Evolutionary conservation across 2,113 vertebrate genomes (phyloP).

Genomic region (Platysternon megacephalum): DNA sequence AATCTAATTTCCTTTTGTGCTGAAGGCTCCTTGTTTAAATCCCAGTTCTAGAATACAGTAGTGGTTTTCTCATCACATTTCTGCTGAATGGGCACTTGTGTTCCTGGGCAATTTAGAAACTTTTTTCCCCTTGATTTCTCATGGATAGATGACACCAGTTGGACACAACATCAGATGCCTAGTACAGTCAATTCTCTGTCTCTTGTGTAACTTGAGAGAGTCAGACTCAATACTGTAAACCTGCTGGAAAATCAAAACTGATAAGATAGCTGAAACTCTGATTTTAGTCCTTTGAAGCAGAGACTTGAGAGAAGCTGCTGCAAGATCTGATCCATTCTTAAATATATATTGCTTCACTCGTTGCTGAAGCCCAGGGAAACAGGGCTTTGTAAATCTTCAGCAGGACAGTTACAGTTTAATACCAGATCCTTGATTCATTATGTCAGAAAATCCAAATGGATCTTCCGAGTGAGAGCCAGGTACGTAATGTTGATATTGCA

Average conservation of each 20-base stretch:
- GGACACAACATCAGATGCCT: constrained; percentile 37
- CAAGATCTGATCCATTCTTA: constrained; percentile 42
- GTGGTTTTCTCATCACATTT: constrained; percentile 51
- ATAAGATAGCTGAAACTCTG: constrained; percentile 10
- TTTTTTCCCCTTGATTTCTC: constrained; percentile 76
- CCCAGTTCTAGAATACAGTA: constrained; percentile 23
- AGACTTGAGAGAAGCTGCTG: neutral
- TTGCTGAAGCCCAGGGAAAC: neutral
- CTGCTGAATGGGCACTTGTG: constrained; percentile 74
- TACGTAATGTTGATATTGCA: constrained; percentile 48
- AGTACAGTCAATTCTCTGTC: constrained; percentile 82
- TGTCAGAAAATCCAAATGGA: constrained; percentile 75
- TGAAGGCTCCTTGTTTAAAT: constrained; percentile 3
- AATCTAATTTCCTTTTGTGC: constrained; percentile 51
- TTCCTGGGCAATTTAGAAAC: constrained; percentile 58
- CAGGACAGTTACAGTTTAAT: neutral
- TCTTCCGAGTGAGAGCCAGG: constrained; percentile 77
- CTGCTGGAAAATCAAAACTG: constrained; percentile 32
- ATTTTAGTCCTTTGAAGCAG: constrained; percentile 10
- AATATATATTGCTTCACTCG: neutral
- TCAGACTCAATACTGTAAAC: neutral
- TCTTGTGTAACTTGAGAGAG: constrained; percentile 75
- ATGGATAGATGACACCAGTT: constrained; percentile 78
- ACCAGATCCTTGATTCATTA: constrained; percentile 26
- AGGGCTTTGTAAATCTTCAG: neutral